Percentiles rank a stretch among this genome's conserved stretches.
phyloP scores from a whole-genome alignment of 2,797 vertebrate genomes.

The Syngnathus acus region DNA sequence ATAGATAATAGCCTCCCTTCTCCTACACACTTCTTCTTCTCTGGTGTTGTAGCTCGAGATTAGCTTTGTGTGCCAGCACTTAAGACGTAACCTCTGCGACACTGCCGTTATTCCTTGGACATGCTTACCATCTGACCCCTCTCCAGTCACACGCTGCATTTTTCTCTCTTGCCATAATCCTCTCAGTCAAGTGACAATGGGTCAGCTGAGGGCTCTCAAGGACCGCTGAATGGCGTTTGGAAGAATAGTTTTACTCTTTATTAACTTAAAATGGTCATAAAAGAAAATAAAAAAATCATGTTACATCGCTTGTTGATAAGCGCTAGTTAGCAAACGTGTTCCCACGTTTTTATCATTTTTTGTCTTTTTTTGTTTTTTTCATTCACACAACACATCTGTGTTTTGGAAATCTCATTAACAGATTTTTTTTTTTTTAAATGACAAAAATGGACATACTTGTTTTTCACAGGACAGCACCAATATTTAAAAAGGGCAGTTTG shows the following conservation, averaged over 20 bases:
- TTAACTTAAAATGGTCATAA: not conserved
- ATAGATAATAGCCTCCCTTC: constrained; percentile 31
- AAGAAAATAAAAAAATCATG: not conserved
- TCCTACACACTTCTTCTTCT: constrained; percentile 15
- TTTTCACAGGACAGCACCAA: too few species aligned
- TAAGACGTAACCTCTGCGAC: constrained; percentile 28
- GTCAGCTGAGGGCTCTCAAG: constrained; percentile 49
- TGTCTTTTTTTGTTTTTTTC: too few species aligned
- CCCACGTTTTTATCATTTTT: too few species aligned
- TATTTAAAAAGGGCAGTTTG: too few species aligned
- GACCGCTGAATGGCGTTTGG: constrained; percentile 24
- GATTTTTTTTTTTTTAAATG: too few species aligned
- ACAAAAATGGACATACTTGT: too few species aligned
- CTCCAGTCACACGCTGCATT: constrained; percentile 51
- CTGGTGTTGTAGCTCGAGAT: constrained; percentile 27
- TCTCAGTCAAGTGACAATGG: constrained; percentile 51
- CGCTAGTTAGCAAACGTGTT: not conserved
- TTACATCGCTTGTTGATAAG: not conserved
- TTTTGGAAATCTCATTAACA: too few species aligned
- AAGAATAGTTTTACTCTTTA: not conserved
- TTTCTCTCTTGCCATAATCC: constrained; percentile 47
- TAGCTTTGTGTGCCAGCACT: constrained; percentile 18
- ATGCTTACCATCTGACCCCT: constrained; percentile 38
- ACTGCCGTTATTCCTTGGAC: constrained; percentile 17
- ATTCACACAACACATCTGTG: too few species aligned